Base-by-base conservation (phyloP, 92 coral and sea anemone species). In the Scolanthus callimorphus region DNA sequence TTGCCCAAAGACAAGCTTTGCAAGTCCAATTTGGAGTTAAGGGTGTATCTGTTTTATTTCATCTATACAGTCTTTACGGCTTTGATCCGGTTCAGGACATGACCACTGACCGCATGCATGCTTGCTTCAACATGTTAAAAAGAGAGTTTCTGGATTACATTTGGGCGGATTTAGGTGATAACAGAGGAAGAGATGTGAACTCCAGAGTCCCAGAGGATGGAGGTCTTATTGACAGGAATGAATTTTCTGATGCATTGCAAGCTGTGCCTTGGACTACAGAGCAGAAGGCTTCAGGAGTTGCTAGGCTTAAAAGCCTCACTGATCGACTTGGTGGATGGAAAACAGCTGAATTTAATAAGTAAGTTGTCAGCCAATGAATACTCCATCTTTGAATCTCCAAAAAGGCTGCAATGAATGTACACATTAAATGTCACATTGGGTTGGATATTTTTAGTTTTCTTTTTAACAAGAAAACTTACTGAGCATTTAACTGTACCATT, bases 21-120 rank as follows among this genome's bases (percentile, higher is more conserved):
- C 85, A 84, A 37, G 50, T 44, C 34, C 76, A 56, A 22, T 70
- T 65, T 39, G 90, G 84, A 1, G 90, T 71, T 27, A 29, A 73
- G 25, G 85, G 90, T 9, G 73, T 78, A 41, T 72, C 81, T 52
- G 50, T 62, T 29, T 57, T 78, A 37, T 78, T 65, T 23, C 37
- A 24, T 12, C 64, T 78, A 31, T 57, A 62, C 29, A 39, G 55
- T 38, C 39, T 84, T 47, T 84, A 78, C 58, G 57, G 50, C 2
- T 83, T 83, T 65, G 85, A 83, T 48, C 90, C 74, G 23, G 65
- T 83, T 1, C 15, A 53, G 31, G 90, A 77, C 52, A 77, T 77
- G 90, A 59, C 52, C 3, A 67, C 72, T 20, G 90, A 83, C 38
- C 34, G 84, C 23, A 77, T 83, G 90, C 90, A 83, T 31, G 39